phyloP scores from a whole-genome alignment of 2,888 invertebrate species.

The Drosophila stalkeri region DNA sequence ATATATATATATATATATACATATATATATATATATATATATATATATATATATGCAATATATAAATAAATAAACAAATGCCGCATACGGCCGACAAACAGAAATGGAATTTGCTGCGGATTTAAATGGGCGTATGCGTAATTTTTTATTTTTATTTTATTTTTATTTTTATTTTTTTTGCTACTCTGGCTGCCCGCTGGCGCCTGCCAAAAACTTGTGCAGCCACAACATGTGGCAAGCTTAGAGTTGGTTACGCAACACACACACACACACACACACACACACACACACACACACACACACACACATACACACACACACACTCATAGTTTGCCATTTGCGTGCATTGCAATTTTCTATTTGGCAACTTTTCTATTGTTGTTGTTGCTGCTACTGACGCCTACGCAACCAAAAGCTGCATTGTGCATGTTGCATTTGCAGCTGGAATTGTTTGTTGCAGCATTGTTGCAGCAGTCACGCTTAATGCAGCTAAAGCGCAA shows the following conservation, averaged over 20 bases:
- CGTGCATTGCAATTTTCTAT: slow-evolving; percentile 52
- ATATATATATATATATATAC: slow-evolving; percentile 14
- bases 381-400: slow-evolving; percentile 33
- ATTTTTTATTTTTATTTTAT: slow-evolving; percentile 12
- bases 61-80: slow-evolving; percentile 53
- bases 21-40: not conserved
- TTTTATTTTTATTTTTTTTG: not conserved
- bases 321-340: slow-evolving; percentile 25
- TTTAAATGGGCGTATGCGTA: slow-evolving; percentile 66
- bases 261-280: not conserved
- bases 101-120: slow-evolving; percentile 38
- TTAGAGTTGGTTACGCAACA: slow-evolving; percentile 39
- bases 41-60: slow-evolving; percentile 3
- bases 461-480: slow-evolving; percentile 52
- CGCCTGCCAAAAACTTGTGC: slow-evolving; percentile 42
- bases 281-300: not conserved
- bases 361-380: slow-evolving; percentile 13
- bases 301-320: not conserved
- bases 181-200: slow-evolving; percentile 2
- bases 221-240: slow-evolving; percentile 70
- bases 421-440: slow-evolving; percentile 45
- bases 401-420: slow-evolving; percentile 54
- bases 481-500: slow-evolving; percentile 67
- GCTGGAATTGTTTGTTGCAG: slow-evolving; percentile 17
- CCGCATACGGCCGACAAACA: slow-evolving; percentile 33